Conservation (phyloP, 1,140 invertebrate species). For the Ectropis grisescens region DNA sequence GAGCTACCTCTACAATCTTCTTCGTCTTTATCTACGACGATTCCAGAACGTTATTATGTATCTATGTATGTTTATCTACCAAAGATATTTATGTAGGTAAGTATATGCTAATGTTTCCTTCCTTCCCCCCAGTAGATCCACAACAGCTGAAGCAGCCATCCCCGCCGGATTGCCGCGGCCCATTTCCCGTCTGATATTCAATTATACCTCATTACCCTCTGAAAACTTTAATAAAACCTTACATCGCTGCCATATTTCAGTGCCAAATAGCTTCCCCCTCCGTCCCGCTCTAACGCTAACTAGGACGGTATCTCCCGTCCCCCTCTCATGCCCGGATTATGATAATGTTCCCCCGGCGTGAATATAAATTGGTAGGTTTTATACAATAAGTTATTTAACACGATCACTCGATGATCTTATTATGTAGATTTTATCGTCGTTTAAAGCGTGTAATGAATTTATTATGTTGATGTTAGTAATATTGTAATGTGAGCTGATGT, state of each 20-base stretch:
- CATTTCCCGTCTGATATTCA: too few species aligned
- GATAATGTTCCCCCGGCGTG: conserved; percentile 35
- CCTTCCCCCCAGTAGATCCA: too few species aligned
- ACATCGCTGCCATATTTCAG: conserved; percentile 37
- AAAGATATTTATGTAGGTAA: too few species aligned
- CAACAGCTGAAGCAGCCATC: too few species aligned
- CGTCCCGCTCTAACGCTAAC: conserved; percentile 14
- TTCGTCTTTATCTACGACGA: too few species aligned
- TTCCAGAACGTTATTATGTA: too few species aligned
- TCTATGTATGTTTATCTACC: too few species aligned
- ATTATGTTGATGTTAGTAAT: conserved; percentile 4
- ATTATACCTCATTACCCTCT: too few species aligned
- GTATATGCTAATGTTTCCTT: too few species aligned
- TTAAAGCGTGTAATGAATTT: conserved; percentile 11
- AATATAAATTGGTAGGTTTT: conserved; percentile 58
- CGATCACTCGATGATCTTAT: conserved; percentile 29
- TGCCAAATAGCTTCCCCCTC: conserved; percentile 9
- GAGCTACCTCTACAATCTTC: too few species aligned
- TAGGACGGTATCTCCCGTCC: conserved; percentile 2
- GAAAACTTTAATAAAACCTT: conserved; percentile 46
- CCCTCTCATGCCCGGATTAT: conserved; percentile 34
- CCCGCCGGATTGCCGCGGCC: too few species aligned
- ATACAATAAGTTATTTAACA: conserved; percentile 54
- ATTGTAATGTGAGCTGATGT: too few species aligned
- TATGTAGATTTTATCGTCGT: conserved; percentile 50